Evolutionary conservation across 2,797 vertebrate genomes (phyloP).

Genomic region (Phoebastria nigripes): DNA sequence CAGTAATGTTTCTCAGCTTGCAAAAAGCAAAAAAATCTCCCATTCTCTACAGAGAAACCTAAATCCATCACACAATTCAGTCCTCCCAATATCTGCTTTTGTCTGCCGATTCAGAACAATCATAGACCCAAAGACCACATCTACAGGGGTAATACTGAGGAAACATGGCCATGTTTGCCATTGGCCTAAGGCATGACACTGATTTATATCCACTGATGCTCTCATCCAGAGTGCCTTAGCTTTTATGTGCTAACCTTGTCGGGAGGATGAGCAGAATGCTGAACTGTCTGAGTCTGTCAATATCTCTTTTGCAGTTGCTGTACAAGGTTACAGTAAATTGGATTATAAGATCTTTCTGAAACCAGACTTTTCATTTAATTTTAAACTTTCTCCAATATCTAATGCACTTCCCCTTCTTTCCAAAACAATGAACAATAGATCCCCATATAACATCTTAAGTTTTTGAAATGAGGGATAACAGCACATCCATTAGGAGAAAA

Average conservation of each 20-base stretch:
- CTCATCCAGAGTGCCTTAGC: background rate
- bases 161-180: accelerated
- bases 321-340: background rate
- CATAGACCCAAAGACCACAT: background rate
- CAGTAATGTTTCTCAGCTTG: background rate
- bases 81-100: background rate
- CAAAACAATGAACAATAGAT: background rate
- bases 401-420: background rate
- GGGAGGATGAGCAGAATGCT: background rate
- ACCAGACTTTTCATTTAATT: background rate
- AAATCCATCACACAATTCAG: background rate
- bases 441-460: background rate
- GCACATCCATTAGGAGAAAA: background rate
- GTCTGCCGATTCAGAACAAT: background rate
- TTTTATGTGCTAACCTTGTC: background rate
- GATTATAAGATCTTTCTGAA: background rate
- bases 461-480: background rate
- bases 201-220: background rate
- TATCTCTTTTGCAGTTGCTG: background rate
- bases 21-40: background rate
- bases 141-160: background rate
- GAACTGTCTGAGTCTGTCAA: background rate
- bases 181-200: background rate
- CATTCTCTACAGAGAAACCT: background rate
- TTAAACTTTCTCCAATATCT: background rate